Conservation (phyloP, 2,113 vertebrate species). For the Myotis yumanensis region DNA sequence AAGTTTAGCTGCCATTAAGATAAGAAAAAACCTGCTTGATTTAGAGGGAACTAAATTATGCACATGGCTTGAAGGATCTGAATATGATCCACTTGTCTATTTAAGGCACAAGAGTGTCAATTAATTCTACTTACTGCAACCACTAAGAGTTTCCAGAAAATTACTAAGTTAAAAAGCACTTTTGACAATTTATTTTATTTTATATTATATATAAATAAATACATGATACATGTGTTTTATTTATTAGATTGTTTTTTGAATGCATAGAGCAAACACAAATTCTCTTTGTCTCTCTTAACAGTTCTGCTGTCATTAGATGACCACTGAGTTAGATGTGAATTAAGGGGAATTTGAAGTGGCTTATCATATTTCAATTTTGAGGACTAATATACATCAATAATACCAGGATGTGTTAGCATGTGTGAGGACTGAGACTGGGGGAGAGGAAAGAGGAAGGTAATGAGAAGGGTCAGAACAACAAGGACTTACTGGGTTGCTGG, state of each 20-base stretch:
- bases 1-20: background rate
- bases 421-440: background rate
- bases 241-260: background rate
- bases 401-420: background rate
- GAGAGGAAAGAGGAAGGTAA: background rate
- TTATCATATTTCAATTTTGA: conserved; percentile 16
- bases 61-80: background rate
- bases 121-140: background rate
- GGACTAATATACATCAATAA: background rate
- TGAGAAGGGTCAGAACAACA: background rate
- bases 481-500: background rate
- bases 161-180: background rate
- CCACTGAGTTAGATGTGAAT: background rate
- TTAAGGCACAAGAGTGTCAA: background rate
- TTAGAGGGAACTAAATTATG: background rate
- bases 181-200: background rate
- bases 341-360: background rate
- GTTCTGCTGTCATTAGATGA: background rate
- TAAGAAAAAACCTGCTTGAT: background rate
- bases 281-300: background rate
- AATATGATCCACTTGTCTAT: background rate
- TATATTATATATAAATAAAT: background rate
- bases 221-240: background rate
- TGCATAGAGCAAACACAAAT: background rate
- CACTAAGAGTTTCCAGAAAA: background rate